Evolutionary conservation across 2,113 vertebrate species (phyloP).

Genomic region (Trematocara stigmaticum): DNA sequence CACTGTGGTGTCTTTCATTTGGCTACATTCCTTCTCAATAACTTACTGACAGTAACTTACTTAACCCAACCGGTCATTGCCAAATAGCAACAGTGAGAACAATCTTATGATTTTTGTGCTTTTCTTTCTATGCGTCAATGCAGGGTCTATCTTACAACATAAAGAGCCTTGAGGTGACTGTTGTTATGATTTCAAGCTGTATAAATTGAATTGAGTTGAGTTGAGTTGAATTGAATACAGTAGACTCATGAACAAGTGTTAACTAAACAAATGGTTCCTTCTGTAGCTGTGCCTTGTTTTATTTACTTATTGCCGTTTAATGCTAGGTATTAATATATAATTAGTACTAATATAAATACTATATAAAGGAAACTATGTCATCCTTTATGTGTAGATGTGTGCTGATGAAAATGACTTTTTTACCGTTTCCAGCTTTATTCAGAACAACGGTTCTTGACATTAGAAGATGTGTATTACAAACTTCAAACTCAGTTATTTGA

Average conservation of each 20-base stretch:
- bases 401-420: not conserved
- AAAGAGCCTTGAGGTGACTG: not conserved
- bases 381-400: not conserved
- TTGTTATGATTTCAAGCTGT: not conserved
- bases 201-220: not conserved
- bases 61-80: rapidly evolving
- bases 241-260: not conserved
- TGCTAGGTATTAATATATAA: not conserved
- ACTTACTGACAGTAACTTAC: not conserved
- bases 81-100: not conserved
- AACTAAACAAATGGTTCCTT: not conserved
- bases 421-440: not conserved
- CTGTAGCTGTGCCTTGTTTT: not conserved
- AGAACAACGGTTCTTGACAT: not conserved
- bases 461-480: not conserved
- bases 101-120: not conserved
- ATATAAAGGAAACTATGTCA: not conserved
- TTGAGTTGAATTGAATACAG: not conserved
- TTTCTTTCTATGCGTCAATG: not conserved
- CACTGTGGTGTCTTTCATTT: not conserved
- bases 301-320: not conserved
- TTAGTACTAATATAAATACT: not conserved
- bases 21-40: not conserved
- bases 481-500: not conserved
- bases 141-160: not conserved